Conservation (phyloP, 2,113 vertebrate species). For the Anolis sagrei region DNA sequence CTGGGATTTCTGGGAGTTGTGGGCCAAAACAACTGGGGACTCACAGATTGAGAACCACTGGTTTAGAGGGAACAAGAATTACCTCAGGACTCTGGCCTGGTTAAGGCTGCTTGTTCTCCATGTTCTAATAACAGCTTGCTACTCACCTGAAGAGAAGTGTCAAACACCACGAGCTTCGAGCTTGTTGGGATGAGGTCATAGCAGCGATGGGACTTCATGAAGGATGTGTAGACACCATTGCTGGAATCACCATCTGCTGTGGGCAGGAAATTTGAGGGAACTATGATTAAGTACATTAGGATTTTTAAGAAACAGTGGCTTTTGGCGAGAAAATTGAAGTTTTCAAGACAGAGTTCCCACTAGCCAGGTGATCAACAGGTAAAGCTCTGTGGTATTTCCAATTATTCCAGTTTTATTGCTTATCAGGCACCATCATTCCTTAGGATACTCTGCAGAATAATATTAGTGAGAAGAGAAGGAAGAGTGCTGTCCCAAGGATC, state of each 20-base stretch:
- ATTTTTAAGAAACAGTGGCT: neutral
- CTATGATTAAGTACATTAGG: neutral
- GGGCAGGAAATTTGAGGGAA: neutral
- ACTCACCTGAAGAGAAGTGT: slow-evolving; percentile 93
- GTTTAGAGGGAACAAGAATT: neutral
- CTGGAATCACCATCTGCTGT: slow-evolving; percentile 79
- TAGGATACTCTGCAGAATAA: neutral
- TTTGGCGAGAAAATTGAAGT: neutral
- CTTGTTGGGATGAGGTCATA: slow-evolving; percentile 98
- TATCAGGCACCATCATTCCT: neutral
- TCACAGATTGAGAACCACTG: too few species aligned
- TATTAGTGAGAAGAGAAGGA: neutral
- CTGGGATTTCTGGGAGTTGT: too few species aligned
- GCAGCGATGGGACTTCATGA: slow-evolving; percentile 97
- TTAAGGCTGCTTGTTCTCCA: neutral
- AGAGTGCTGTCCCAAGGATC: neutral
- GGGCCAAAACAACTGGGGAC: too few species aligned
- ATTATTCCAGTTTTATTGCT: too few species aligned
- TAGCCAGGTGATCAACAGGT: neutral
- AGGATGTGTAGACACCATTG: slow-evolving; percentile 85
- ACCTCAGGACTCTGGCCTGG: neutral
- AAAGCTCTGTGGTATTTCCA: neutral
- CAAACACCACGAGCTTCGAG: slow-evolving; percentile 98
- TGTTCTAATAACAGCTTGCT: neutral
- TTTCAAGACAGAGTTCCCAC: neutral